phyloP scores from a whole-genome alignment of 2,888 invertebrate species.

The Calliopum simillimum region DNA sequence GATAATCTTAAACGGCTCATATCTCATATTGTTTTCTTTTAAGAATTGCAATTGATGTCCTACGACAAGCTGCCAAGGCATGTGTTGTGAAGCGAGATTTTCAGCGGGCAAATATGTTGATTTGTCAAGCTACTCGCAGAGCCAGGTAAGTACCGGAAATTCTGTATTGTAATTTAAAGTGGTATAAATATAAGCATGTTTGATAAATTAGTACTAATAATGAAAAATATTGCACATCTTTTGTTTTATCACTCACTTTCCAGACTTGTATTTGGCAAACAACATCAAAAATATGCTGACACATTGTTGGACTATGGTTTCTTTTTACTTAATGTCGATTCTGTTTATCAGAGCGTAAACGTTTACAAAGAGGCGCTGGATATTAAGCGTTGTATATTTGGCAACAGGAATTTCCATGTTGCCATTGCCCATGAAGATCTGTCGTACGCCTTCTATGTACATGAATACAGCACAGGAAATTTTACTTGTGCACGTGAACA shows the following conservation, averaged over 20 bases:
- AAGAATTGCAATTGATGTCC: slow-evolving; percentile 82
- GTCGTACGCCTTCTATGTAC: slow-evolving; percentile 92
- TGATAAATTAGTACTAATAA: too few relatives aligned
- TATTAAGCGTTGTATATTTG: slow-evolving; percentile 82
- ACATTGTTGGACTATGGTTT: slow-evolving; percentile 90
- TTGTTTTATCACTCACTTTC: neutral
- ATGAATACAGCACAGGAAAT: slow-evolving; percentile 89
- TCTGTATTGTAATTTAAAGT: neutral
- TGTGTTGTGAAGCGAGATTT: slow-evolving; percentile 92
- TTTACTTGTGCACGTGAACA: slow-evolving; percentile 86
- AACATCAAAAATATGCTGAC: slow-evolving; percentile 87
- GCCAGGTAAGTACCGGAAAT: slow-evolving; percentile 62
- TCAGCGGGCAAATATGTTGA: slow-evolving; percentile 82
- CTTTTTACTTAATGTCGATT: slow-evolving; percentile 89
- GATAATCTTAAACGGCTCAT: neutral
- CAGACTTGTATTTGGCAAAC: slow-evolving; percentile 69
- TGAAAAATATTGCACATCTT: neutral
- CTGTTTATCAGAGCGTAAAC: slow-evolving; percentile 84
- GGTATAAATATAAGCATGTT: too few relatives aligned
- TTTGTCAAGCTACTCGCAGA: slow-evolving; percentile 81
- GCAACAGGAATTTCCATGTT: slow-evolving; percentile 86
- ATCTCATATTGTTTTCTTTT: too few relatives aligned
- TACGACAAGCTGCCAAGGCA: slow-evolving; percentile 88
- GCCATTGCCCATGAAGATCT: slow-evolving; percentile 92
- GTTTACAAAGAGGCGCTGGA: slow-evolving; percentile 84